These are phyloP conservation scores for Dysidea cf. avara DNA, from an alignment of 37 sponge, comb jelly and placozoan species.

Conservation along the genomic window DNA sequence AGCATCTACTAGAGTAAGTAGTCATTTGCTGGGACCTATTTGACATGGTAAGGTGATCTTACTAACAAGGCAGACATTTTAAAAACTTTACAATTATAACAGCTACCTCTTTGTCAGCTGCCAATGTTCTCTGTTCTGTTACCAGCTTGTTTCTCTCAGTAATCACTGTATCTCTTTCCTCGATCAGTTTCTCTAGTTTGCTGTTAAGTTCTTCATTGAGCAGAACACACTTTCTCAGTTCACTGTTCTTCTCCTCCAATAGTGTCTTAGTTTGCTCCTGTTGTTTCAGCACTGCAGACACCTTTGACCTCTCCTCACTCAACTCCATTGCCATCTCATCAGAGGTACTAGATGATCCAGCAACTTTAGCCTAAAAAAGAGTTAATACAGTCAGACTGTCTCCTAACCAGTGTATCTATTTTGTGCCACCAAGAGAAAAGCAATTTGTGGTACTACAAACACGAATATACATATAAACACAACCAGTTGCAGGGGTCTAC, in stretches of 20 bases:
- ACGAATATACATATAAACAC: too few species aligned
- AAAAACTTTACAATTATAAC: too few species aligned
- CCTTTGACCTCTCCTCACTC: slow-evolving; percentile 4
- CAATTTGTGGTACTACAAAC: too few species aligned
- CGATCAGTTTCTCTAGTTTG: slow-evolving; percentile 35
- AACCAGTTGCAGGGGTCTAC: too few species aligned
- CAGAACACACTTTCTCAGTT: too few species aligned
- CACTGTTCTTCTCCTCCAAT: slow-evolving; percentile 45
- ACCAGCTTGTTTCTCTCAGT: slow-evolving; percentile 41
- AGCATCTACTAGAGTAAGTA: too few species aligned
- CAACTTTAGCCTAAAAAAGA: too few species aligned
- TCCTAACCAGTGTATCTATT: neutral
- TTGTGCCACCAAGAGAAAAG: neutral
- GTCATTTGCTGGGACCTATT: too few species aligned
- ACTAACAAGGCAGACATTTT: too few species aligned
- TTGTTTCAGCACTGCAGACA: slow-evolving; percentile 44
- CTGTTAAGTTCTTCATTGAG: too few species aligned
- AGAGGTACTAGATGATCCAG: too few species aligned
- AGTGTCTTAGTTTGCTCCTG: slow-evolving; percentile 39
- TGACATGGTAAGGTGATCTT: too few species aligned
- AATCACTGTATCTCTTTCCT: slow-evolving; percentile 41
- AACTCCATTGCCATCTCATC: slow-evolving; percentile 33
- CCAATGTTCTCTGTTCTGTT: slow-evolving; percentile 7
- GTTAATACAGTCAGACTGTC: neutral
- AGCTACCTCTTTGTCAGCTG: slow-evolving; percentile 18